Evolutionary conservation across 2,113 vertebrate species (phyloP).

Genomic region (Alligator mississippiensis): DNA sequence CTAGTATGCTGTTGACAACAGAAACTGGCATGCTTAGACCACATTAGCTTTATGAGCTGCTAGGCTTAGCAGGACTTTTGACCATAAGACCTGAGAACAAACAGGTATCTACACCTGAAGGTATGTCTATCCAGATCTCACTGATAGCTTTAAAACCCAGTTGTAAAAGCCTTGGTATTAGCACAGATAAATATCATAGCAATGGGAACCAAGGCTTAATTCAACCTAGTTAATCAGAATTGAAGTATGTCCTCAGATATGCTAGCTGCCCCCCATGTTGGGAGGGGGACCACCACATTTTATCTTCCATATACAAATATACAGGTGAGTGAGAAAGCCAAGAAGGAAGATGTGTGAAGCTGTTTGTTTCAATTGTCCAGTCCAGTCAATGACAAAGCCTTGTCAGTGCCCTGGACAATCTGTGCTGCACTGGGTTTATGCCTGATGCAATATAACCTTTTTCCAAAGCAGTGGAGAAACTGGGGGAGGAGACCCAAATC

Average conservation of each 20-base stretch:
- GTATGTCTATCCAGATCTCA: neutral
- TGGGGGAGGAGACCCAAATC: neutral
- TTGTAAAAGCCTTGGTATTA: neutral
- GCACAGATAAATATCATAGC: neutral
- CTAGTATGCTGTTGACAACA: no score
- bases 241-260: neutral
- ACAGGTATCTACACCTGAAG: neutral
- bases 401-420: neutral
- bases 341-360: neutral
- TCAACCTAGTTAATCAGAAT: neutral
- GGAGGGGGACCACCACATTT: no score
- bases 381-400: neutral
- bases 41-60: no score
- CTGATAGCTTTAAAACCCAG: neutral
- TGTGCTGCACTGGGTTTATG: neutral
- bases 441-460: neutral
- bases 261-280: neutral
- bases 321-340: fast-evolving
- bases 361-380: neutral
- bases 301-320: neutral
- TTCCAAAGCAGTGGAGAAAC: neutral
- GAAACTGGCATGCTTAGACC: no score
- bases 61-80: no score
- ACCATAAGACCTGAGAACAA: neutral
- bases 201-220: neutral